Percentiles rank a stretch among this genome's conserved stretches.
Evolutionary conservation across 2,113 vertebrate genomes (phyloP).

Genomic region (Phyllopteryx taeniolatus): DNA sequence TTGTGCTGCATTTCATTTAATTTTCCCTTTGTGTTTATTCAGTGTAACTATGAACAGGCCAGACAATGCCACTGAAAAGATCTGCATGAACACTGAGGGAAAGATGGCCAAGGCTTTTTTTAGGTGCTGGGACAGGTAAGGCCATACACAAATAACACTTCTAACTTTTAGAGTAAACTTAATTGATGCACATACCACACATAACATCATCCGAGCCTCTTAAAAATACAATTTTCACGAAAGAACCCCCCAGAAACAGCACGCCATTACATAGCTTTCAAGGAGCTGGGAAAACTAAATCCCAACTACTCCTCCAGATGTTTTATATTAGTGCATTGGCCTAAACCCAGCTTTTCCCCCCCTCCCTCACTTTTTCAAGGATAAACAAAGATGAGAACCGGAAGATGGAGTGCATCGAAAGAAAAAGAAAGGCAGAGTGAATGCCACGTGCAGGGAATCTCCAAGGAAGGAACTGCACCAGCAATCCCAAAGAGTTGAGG

Average conservation of each 20-base stretch:
- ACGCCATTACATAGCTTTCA: not conserved
- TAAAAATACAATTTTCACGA: not conserved
- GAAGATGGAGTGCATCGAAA: slow-evolving; percentile 57
- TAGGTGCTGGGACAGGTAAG: slow-evolving; percentile 70
- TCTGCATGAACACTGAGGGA: slow-evolving; percentile 49
- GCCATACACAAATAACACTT: not conserved
- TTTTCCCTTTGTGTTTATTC: slow-evolving; percentile 9
- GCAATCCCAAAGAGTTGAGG: slow-evolving; percentile 33
- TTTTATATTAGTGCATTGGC: slow-evolving; percentile 44
- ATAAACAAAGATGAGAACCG: slow-evolving; percentile 61
- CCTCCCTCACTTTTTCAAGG: slow-evolving; percentile 32
- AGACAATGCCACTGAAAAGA: not conserved
- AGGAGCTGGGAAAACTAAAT: not conserved
- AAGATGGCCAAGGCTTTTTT: slow-evolving; percentile 38
- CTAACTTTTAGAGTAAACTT: not conserved
- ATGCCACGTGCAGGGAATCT: slow-evolving; percentile 2
- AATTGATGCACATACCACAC: not conserved
- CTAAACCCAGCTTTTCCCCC: slow-evolving; percentile 27
- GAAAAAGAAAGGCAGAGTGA: slow-evolving; percentile 31
- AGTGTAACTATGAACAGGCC: slow-evolving; percentile 53
- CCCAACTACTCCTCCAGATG: slow-evolving; percentile 45
- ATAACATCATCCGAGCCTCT: not conserved
- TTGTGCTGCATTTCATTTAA: not conserved
- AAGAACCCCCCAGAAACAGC: slow-evolving; percentile 1
- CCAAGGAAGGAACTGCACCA: slow-evolving; percentile 3